Evolutionary conservation across 2,888 invertebrate species (phyloP), one percentile per base, ranked within the genome.

Genomic region (Eudemis profundana): DNA sequence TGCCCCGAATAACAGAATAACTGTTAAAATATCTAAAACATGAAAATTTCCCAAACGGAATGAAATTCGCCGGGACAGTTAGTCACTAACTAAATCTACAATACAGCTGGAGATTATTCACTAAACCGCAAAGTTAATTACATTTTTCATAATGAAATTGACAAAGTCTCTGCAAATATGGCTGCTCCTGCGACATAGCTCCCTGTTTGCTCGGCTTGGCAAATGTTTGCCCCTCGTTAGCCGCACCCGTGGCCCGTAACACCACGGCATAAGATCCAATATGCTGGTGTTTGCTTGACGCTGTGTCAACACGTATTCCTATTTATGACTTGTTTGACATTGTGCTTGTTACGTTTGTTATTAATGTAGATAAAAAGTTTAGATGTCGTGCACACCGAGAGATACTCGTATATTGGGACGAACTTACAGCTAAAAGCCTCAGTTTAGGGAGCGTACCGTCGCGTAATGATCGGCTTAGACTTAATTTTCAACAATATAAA

Each of bases 211-310:
- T 74, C 75, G 82, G 68, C 73, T 78, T 76, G 54, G 46, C 82
- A 86, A 88, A 89, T 83, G 83, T 89, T 88, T 87, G 83, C 72
- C 71, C 75, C 76, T 88, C 83, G 84, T 87, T 88, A 85, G 78
- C 77, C 68, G 66, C 67, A 61, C 4, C 44, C n/a, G 17, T 33
- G 10, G 8, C 29, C 47, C 51, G n/a, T 68, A 65, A 56, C 47
- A 27, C 23, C 17, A 42, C 4, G 64, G 23, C 19, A 44, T 61
- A 67, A 36, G 56, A 68, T 66, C 59, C 57, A 66, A 61, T 63
- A 33, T 49, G 36, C 47, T 51, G n/a, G n/a, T 61, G 61, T 65
- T 69, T 56, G 61, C 33, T n/a, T n/a, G 44, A 56, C 61, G 50
- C 27, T 54, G 36, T 36, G 33, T 5, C 33, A 10, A 21, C n/a